Evolutionary conservation across 2,888 invertebrate genomes (phyloP).

Genomic region (Myopa tessellatipennis): DNA sequence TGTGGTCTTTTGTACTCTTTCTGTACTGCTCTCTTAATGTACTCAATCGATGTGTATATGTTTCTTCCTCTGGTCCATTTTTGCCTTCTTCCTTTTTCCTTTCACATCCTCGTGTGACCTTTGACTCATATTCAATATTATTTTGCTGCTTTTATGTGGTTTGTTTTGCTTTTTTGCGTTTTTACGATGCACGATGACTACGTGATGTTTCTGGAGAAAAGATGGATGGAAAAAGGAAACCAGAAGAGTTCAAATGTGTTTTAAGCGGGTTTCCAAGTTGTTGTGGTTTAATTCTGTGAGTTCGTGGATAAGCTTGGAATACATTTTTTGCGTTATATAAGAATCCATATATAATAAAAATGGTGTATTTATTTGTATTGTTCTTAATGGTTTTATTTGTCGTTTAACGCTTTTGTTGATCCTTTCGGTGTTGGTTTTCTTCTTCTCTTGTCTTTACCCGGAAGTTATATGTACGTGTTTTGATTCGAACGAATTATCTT

Average conservation of each 20-base stretch:
- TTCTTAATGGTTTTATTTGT: too few species aligned
- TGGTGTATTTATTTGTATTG: not conserved
- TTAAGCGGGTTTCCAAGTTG: not conserved
- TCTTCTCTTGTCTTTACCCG: not conserved
- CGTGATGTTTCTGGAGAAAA: too few species aligned
- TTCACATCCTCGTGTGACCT: conserved; percentile 57
- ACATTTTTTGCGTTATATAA: not conserved
- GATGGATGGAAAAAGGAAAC: not conserved
- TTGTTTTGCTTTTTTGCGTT: not conserved
- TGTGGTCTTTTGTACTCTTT: too few species aligned
- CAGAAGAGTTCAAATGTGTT: too few species aligned
- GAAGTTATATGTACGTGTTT: too few species aligned
- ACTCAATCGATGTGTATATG: not conserved
- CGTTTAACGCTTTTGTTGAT: not conserved
- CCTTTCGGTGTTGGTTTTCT: not conserved
- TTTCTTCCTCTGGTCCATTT: conserved; percentile 21
- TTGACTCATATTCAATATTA: conserved; percentile 50
- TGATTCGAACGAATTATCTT: not conserved
- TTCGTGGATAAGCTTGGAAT: not conserved
- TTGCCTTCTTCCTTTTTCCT: not conserved
- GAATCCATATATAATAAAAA: not conserved
- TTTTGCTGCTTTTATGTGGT: conserved; percentile 39
- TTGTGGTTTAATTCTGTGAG: not conserved
- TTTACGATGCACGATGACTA: not conserved
- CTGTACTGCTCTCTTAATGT: too few species aligned